Base-by-base conservation (phyloP, 2,113 vertebrate species). In the Perca flavescens region DNA sequence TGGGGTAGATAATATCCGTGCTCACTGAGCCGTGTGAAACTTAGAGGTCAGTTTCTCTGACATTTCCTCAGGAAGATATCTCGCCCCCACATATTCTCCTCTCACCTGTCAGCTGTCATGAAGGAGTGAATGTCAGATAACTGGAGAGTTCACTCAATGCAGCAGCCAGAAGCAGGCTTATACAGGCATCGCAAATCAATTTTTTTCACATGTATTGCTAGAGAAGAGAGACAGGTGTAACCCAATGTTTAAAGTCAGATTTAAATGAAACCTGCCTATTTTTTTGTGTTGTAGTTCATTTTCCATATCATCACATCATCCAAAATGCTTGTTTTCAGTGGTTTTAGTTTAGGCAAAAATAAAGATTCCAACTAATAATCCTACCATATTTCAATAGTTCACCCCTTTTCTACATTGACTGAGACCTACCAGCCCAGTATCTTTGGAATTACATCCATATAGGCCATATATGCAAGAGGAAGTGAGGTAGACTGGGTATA, bases 21-120 rank as follows among this genome's bases (percentile, higher is more conserved):
- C 53, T 61, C 85, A 56, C 65, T 90, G 91, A 89, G 89, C 83
- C 84, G 16, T 86, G 74, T 47, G 50, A 72, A 74, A 70, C 79
- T 78, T 54, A 19, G 84, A 91, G 91, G 91, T 90, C 85, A 87
- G 74, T 68, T 64, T 40, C 60, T 79, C 57, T 85, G 79, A 62
- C 86, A 74, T 91, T 89, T 86, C 70, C 62, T 83, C 69, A 11
- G 66, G 76, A 84, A 34, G 67, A 66, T 46, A n/a, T 83, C 50
- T 64, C 61, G 0, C 54, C 57, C 75, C 31, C 82, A 47, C 67
- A 34, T 64, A 52, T 43, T 71, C 76, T 81, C 31, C 64, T 31
- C 80, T 89, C 70, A 79, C 70, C 84, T 88, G 89, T 90, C 83
- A 88, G 34, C 79, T 75, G 79, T 82, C 67, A 79, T 53, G 74